Percentiles rank a stretch among this genome's conserved stretches.
Conservation (phyloP, 1,140 invertebrate species). For the Planococcus citri region DNA sequence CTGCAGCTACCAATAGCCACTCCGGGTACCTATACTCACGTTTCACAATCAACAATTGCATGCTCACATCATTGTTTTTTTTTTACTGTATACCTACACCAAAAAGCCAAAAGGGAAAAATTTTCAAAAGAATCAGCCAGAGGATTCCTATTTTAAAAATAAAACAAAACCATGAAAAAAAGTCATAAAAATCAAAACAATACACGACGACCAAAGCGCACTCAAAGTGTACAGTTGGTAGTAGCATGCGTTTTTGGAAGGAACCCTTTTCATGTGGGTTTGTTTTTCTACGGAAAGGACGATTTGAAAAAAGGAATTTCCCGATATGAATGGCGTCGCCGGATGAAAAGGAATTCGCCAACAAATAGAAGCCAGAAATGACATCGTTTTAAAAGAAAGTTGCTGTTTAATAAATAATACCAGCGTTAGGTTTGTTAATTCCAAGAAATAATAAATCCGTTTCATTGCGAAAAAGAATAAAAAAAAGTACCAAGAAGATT, state of each 20-base stretch:
- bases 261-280: neutral
- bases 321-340: neutral
- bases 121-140: no score
- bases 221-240: no score
- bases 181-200: conserved; percentile 2
- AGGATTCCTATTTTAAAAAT: neutral
- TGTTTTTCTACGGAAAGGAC: neutral
- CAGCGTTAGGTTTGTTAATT: neutral
- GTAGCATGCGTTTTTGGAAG: no score
- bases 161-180: no score
- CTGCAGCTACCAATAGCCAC: no score
- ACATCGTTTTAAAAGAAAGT: neutral
- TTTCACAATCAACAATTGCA: no score
- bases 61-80: no score
- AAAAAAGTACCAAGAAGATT: neutral
- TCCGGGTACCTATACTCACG: no score
- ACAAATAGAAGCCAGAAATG: neutral
- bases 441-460: neutral
- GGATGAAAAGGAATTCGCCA: neutral
- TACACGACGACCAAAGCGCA: neutral
- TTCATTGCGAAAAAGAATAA: neutral
- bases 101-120: no score
- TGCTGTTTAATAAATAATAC: neutral
- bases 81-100: no score
- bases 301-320: neutral